These are phyloP conservation scores for Stegostoma tigrinum DNA, from an alignment of 2,113 vertebrate genomes.

Conservation along the genomic window DNA sequence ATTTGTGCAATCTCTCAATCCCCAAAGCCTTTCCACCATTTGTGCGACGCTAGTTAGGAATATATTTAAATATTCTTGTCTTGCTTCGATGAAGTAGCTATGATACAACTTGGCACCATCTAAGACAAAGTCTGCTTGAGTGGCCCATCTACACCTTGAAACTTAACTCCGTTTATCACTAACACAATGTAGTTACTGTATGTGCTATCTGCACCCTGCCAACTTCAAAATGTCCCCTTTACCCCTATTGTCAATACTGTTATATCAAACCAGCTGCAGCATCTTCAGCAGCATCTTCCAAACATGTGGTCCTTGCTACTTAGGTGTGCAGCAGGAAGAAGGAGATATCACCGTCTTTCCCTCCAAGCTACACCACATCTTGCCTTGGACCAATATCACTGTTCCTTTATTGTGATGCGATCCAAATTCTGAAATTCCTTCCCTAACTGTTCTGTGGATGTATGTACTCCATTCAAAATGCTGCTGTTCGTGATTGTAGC, in stretches of 20 bases:
- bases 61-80: background rate
- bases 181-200: background rate
- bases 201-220: background rate
- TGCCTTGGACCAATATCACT: background rate
- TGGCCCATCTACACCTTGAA: background rate
- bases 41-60: background rate
- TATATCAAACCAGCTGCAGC: background rate
- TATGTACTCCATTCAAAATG: background rate
- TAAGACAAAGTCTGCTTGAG: background rate
- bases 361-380: background rate
- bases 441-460: background rate
- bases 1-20: background rate
- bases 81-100: background rate
- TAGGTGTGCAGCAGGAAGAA: background rate
- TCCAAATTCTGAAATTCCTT: background rate
- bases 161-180: background rate
- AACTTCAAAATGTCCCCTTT: background rate
- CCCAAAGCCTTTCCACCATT: background rate
- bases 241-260: background rate
- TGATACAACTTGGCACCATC: background rate
- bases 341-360: background rate
- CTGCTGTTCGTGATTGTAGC: background rate
- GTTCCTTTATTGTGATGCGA: background rate
- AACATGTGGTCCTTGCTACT: background rate
- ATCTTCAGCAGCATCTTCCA: no score